Conservation (phyloP, 2,797 vertebrate genomes). For the Alcedo quadribrachys region DNA sequence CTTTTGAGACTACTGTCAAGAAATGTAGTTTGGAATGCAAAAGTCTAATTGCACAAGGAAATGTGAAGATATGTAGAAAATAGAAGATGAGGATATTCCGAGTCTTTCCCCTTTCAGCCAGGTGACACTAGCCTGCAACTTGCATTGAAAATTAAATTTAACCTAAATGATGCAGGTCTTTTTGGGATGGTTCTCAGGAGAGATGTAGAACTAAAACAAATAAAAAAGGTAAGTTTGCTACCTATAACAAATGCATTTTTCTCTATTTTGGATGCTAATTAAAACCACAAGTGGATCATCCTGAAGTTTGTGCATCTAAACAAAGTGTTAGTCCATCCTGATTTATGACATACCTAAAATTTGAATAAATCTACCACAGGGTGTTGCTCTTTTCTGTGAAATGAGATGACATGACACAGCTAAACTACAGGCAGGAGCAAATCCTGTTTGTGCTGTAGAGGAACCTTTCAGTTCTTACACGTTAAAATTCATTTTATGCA, state of each 20-base stretch:
- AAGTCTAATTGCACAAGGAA: no score
- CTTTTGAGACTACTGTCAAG: no score
- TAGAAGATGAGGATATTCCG: no score
- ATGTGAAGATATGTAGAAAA: no score
- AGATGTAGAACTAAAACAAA: background rate
- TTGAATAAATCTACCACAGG: background rate
- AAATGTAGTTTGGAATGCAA: no score
- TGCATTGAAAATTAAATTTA: no score
- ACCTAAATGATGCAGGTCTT: background rate
- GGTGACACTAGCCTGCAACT: no score
- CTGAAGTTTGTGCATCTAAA: background rate
- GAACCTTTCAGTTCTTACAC: background rate
- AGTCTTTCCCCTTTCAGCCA: no score
- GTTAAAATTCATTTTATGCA: constrained; percentile 1
- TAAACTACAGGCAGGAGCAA: background rate
- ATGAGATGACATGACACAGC: background rate
- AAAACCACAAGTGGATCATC: background rate
- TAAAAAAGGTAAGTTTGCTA: background rate
- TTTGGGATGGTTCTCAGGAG: background rate
- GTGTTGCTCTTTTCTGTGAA: background rate
- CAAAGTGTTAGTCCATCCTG: background rate
- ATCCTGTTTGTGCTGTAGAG: background rate
- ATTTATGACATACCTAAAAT: background rate
- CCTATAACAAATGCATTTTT: background rate
- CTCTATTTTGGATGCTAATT: background rate